Evolutionary conservation across 2,888 invertebrate genomes (phyloP).

Genomic region (Clivina fossor): DNA sequence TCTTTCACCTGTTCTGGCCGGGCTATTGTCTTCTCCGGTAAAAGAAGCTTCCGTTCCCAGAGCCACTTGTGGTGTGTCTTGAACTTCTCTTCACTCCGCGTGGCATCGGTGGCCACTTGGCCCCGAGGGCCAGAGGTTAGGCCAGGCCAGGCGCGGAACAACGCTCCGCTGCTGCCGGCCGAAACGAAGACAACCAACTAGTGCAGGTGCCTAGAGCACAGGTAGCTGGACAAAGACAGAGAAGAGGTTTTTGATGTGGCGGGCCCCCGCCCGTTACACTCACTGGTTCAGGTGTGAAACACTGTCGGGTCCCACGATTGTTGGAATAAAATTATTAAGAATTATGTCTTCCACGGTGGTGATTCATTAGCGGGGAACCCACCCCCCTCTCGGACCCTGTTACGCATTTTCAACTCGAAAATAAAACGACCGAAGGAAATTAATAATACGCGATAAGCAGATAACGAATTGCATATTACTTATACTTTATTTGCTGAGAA

Average conservation of each 20-base stretch:
- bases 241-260: neutral
- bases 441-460: constrained; percentile 7
- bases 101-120: constrained; percentile 24
- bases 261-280: constrained; percentile 37
- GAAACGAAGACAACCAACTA: constrained; percentile 1
- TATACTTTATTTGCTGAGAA: constrained; percentile 24
- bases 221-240: neutral
- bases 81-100: constrained; percentile 6
- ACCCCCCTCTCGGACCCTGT: neutral
- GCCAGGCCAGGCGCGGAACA: constrained; percentile 13
- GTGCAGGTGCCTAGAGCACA: neutral
- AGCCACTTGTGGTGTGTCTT: constrained; percentile 31
- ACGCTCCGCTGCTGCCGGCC: neutral
- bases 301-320: constrained; percentile 37
- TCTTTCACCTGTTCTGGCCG: constrained; percentile 39
- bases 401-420: neutral
- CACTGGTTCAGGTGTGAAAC: constrained; percentile 41
- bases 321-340: constrained; percentile 37
- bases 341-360: constrained; percentile 39
- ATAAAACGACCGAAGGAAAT: neutral
- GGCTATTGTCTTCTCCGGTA: constrained; percentile 37
- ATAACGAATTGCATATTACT: constrained; percentile 28
- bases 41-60: constrained; percentile 41
- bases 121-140: constrained; percentile 39
- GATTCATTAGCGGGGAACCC: constrained; percentile 36